Percentiles rank a stretch among this genome's conserved stretches.
Conservation (phyloP, 2,888 invertebrate species). For the Pheosia tremula region DNA sequence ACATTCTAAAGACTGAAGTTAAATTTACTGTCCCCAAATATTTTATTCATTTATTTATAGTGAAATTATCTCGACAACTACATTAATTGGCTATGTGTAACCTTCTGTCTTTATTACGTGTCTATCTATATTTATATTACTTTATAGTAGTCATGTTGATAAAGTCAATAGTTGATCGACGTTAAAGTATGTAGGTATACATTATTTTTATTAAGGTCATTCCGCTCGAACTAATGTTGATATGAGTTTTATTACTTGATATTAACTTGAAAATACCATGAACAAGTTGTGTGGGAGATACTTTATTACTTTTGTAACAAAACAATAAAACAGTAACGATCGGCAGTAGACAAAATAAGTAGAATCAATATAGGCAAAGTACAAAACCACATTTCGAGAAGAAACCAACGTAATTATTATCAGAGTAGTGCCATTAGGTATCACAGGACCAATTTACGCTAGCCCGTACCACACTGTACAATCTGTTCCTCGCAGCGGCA, state of each 20-base stretch:
- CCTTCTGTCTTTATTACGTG: background rate
- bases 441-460: background rate
- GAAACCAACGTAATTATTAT: too few species aligned
- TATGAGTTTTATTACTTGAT: too few species aligned
- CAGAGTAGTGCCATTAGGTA: background rate
- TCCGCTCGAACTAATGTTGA: too few species aligned
- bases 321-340: too few species aligned
- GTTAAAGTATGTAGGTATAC: background rate
- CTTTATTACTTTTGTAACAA: too few species aligned
- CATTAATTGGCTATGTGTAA: background rate
- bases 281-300: too few species aligned
- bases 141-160: conserved; percentile 1
- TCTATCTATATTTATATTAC: conserved; percentile 3
- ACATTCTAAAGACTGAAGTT: background rate
- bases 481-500: conserved; percentile 21
- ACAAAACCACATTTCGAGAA: too few species aligned
- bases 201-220: background rate
- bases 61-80: background rate
- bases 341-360: too few species aligned
- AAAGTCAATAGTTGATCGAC: background rate
- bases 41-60: background rate
- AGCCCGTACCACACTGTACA: conserved; percentile 32
- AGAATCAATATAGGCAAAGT: too few species aligned
- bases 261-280: too few species aligned
- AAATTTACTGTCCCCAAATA: background rate